Evolutionary conservation across 2,797 vertebrate species (phyloP), one percentile per base, ranked within the genome.

Genomic region (Adrianichthys oophorus): DNA sequence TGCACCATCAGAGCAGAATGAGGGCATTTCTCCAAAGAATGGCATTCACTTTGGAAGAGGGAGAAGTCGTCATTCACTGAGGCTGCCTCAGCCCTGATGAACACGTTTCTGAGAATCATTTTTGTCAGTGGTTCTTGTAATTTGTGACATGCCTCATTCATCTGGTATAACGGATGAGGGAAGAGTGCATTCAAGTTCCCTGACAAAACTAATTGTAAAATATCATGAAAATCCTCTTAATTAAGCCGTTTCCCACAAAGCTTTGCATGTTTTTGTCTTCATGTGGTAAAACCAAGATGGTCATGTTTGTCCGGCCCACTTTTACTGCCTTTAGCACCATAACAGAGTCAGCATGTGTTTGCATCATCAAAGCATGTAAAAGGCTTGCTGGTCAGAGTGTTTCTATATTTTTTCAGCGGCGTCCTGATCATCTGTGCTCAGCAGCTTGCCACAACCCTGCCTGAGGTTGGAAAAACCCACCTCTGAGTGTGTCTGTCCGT

Each of bases 321-420:
- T 61, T 52, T 59, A 8, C 32, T 1, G 46, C 4, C 59, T 59
- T 45, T 24, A n/a, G 54, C 43, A 45, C 65, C 54, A 51, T 73
- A 54, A 14, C 52, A 42, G 67, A 62, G 57, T 80, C 70, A 72
- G 70, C 52, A 64, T 57, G 49, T 54, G 61, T 56, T 72, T 68
- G 52, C 76, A 68, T 41, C 7, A 1, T 7, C 18, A 52, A 21
- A 44, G 66, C 26, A 24, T 64, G 18, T 60, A 52, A 61, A 72
- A 54, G 71, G 66, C 68, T 45, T 1, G 1, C 24, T 51, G 52
- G 59, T 50, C 51, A 58, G 26, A 63, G 45, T 50, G 67, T 58
- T 45, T 58, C 52, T 48, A 6, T 55, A 56, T 55, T 58, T 72
- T 50, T 41, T 56, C 52, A 21, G 10, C 16, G 26, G 24, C 17